Evolutionary conservation across 2,888 invertebrate genomes (phyloP).

Genomic region (Eurois occulta): DNA sequence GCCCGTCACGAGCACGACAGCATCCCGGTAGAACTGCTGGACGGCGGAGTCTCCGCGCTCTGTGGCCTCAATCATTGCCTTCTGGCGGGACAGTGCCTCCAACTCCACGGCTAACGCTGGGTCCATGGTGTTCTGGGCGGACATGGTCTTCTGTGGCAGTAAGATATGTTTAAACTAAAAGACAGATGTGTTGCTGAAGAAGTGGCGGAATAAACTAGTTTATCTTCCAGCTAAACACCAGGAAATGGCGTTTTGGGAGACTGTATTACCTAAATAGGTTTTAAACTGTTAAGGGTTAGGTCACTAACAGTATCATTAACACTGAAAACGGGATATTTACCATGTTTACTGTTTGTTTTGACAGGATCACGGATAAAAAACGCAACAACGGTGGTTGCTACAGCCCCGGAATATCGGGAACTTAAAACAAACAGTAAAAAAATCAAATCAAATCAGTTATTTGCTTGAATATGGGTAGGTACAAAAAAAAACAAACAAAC

Average conservation of each 20-base stretch:
- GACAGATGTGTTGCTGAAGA: neutral
- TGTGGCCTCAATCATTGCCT: conserved; percentile 52
- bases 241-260: neutral
- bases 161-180: neutral
- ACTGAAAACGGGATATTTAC: too few species aligned
- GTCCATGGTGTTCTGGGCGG: conserved; percentile 39
- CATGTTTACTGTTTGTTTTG: too few species aligned
- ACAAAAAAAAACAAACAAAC: too few species aligned
- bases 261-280: too few species aligned
- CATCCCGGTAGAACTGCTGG: conserved; percentile 88
- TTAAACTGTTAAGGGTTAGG: too few species aligned
- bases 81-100: conserved; percentile 41
- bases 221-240: neutral
- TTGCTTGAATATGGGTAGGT: too few species aligned
- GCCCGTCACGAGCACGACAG: conserved; percentile 93
- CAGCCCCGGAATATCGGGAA: too few species aligned
- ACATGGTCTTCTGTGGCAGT: neutral
- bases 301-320: too few species aligned
- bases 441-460: too few species aligned
- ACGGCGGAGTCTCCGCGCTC: conserved; percentile 46
- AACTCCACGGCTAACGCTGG: conserved; percentile 50
- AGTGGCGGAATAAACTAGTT: neutral
- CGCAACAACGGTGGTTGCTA: too few species aligned
- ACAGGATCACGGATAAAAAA: too few species aligned
- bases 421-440: too few species aligned